phyloP scores from a whole-genome alignment of 92 coral and sea anemone species.

The Siderastrea siderea region DNA sequence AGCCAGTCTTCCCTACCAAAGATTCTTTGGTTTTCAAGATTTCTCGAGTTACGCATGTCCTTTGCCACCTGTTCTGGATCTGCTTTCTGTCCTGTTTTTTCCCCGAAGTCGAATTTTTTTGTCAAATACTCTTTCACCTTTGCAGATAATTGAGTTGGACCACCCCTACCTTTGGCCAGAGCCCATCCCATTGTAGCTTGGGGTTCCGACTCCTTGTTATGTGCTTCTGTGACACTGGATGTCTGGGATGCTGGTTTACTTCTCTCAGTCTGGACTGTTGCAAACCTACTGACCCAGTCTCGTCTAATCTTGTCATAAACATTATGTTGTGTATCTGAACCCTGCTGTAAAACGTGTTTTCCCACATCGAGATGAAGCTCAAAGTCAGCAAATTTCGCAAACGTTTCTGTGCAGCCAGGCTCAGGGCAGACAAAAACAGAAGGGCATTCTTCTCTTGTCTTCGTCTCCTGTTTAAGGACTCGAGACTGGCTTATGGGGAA shows the following conservation, averaged over 20 bases:
- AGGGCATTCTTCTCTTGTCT: constrained; percentile 38
- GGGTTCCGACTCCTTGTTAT: constrained; percentile 11
- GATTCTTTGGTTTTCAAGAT: too few relatives aligned
- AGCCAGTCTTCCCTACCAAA: constrained; percentile 65
- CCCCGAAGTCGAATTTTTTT: constrained; percentile 70
- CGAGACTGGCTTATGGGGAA: too few relatives aligned
- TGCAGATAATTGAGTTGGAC: constrained; percentile 57
- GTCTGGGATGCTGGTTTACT: constrained; percentile 24
- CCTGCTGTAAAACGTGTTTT: constrained; percentile 41
- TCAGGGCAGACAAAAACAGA: constrained; percentile 66
- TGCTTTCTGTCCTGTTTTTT: constrained; percentile 73
- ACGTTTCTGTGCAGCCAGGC: constrained; percentile 51
- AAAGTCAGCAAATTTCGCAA: constrained; percentile 50
- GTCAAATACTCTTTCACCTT: constrained; percentile 67
- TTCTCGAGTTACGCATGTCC: constrained; percentile 76
- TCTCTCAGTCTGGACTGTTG: constrained; percentile 59
- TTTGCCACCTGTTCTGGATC: constrained; percentile 63
- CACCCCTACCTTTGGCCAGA: constrained; percentile 51
- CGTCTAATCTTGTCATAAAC: constrained; percentile 58
- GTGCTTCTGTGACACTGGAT: too few relatives aligned
- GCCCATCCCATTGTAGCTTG: constrained; percentile 60
- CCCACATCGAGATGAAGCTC: constrained; percentile 71
- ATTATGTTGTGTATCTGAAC: constrained; percentile 14
- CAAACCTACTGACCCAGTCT: constrained; percentile 68
- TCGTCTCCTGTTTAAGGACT: constrained; percentile 7